Percentiles rank a stretch among this genome's conserved stretches.
These are phyloP conservation scores for Silvanus unidentatus DNA, from an alignment of 2,888 invertebrate genomes.

Conservation along the genomic window DNA sequence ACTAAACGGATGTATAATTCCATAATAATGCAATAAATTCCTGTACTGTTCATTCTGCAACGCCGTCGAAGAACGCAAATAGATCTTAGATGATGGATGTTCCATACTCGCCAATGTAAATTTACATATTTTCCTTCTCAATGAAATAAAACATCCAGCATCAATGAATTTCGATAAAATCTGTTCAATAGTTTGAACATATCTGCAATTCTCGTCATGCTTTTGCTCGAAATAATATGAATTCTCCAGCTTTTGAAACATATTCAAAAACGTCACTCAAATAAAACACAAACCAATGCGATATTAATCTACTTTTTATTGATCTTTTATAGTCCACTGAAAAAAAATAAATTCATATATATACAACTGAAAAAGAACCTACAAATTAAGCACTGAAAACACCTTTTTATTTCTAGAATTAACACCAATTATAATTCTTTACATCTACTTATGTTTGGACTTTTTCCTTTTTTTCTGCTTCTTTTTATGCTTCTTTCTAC, in stretches of 20 bases:
- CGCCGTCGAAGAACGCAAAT: slow-evolving; percentile 18
- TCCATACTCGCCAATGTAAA: slow-evolving; percentile 12
- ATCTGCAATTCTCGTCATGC: too few species aligned
- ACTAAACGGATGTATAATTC: slow-evolving; percentile 26
- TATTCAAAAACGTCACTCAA: too few species aligned
- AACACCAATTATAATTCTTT: neutral
- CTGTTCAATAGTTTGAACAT: neutral
- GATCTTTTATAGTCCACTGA: too few species aligned
- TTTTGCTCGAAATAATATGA: too few species aligned
- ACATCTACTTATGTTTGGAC: slow-evolving; percentile 52
- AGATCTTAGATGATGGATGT: slow-evolving; percentile 12
- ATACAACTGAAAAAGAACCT: too few species aligned
- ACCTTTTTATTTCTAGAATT: neutral
- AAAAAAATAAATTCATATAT: too few species aligned
- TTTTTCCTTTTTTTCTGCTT: slow-evolving; percentile 71
- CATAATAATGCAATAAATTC: slow-evolving; percentile 19
- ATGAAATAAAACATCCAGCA: slow-evolving; percentile 16
- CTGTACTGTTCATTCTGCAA: slow-evolving; percentile 18
- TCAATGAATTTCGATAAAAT: slow-evolving; percentile 10
- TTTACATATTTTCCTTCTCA: slow-evolving; percentile 15
- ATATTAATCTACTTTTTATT: too few species aligned
- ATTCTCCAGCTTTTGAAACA: too few species aligned
- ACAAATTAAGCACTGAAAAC: neutral
- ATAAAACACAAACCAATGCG: too few species aligned
- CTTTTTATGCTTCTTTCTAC: slow-evolving; percentile 65